These are phyloP conservation scores for Parnassius smintheus DNA, from an alignment of 2,888 invertebrate genomes.

Conservation along the genomic window DNA sequence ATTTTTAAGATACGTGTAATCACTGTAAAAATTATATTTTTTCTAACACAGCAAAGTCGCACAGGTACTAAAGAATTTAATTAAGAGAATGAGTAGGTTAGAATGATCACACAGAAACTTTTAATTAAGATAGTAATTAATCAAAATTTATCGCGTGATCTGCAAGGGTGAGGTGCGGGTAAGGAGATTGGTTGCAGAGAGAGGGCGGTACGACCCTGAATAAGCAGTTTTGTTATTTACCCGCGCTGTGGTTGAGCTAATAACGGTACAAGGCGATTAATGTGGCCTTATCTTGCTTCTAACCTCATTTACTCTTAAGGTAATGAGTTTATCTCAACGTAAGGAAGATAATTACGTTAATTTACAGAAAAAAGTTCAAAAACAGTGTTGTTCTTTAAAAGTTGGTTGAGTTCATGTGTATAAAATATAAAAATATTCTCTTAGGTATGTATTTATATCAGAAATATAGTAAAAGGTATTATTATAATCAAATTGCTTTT, in stretches of 20 bases:
- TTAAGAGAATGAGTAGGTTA: constrained; percentile 26
- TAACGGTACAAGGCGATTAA: constrained; percentile 31
- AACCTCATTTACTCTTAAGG: constrained; percentile 30
- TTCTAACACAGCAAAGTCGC: too few species aligned
- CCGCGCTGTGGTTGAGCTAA: constrained; percentile 32
- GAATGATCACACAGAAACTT: constrained; percentile 31
- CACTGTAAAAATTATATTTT: too few species aligned
- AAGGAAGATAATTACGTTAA: constrained; percentile 13
- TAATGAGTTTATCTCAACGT: constrained; percentile 13
- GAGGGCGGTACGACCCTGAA: constrained; percentile 37
- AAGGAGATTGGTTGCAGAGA: constrained; percentile 18
- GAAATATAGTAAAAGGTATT: too few species aligned
- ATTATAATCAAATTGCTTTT: too few species aligned
- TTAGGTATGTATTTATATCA: too few species aligned
- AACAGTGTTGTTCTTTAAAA: too few species aligned
- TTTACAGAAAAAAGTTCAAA: background rate
- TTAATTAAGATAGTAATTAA: constrained; percentile 45
- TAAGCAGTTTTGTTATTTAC: constrained; percentile 51
- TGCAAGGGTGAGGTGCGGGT: constrained; percentile 9
- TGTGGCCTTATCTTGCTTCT: constrained; percentile 34
- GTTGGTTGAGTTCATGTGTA: too few species aligned
- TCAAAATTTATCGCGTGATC: constrained; percentile 54
- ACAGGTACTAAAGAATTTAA: constrained; percentile 27
- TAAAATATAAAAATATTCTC: too few species aligned
- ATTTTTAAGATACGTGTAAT: too few species aligned